Base-by-base conservation (phyloP, 1,140 invertebrate species). In the Pachypsylla venusta region DNA sequence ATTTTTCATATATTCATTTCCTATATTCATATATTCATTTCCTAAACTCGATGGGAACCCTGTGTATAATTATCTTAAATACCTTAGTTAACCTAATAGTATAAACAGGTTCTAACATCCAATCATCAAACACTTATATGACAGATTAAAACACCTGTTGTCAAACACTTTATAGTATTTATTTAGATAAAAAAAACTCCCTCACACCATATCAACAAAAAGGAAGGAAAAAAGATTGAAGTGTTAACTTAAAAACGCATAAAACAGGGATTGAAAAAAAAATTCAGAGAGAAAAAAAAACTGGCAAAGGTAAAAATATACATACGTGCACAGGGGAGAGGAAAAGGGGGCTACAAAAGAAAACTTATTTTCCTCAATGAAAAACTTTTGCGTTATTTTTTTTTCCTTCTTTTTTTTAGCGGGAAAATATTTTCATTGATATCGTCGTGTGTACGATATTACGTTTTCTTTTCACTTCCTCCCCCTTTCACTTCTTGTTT, bases 201-300 rank as follows among this genome's bases (percentile, higher is more conserved):
- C n/a, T n/a, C n/a, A n/a, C n/a, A n/a, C n/a, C n/a, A n/a, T 48
- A 48, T 48, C 42, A 48, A 48, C 7, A n/a, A 22, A 48, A n/a
- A 48, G 16, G 42, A 48, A 48, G 22, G 4, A 19, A 19, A 48
- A 48, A 19, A 22, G 42, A 19, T 19, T n/a, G n/a, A 48, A 48
- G n/a, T 48, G 42, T 48, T 48, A 48, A 48, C 42, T 48, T 48
- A 48, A 48, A 48, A 48, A 48, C n/a, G 42, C 42, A 48, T 48
- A 48, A 48, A 48, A 48, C 4, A 48, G 42, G 22, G 42, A n/a
- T 48, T 48, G 42, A 48, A 48, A 48, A 48, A 48, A 35, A 35
- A n/a, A n/a, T n/a, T n/a, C n/a, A 19, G 22, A 48, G 42, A 22
- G 16, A 48, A 48, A 48, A 48, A 48, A 48, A 5, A 48, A n/a